Conservation (phyloP, 2,113 vertebrate genomes). For the Bujurquina vittata region DNA sequence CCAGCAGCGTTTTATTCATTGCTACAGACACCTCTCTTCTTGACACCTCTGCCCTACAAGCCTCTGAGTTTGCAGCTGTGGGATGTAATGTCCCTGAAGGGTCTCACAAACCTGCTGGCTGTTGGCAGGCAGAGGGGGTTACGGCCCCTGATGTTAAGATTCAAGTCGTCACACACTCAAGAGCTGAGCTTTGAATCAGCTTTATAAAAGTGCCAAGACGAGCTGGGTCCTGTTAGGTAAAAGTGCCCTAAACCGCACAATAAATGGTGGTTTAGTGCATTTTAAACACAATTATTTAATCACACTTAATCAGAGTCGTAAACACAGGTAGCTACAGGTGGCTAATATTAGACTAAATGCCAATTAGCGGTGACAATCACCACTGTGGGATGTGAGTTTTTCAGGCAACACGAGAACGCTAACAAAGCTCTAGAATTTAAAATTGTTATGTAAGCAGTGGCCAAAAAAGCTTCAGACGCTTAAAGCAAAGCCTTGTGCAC, state of each 20-base stretch:
- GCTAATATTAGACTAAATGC: constrained; percentile 27
- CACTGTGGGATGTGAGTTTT: background rate
- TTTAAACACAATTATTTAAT: constrained; percentile 42
- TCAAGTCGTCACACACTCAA: constrained; percentile 15
- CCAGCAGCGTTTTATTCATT: constrained; percentile 2
- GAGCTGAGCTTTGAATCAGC: constrained; percentile 20
- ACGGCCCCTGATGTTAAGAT: constrained; percentile 13
- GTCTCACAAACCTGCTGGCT: constrained; percentile 9
- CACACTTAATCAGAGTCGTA: constrained; percentile 28
- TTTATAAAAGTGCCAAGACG: constrained; percentile 16
- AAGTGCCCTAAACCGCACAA: background rate
- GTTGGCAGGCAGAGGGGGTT: background rate
- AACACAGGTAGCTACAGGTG: constrained; percentile 22
- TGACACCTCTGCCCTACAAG: constrained; percentile 6
- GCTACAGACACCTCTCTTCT: background rate
- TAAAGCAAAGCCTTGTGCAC: fast-evolving
- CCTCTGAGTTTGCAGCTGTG: constrained; percentile 9
- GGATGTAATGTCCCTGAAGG: constrained; percentile 9
- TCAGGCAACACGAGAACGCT: background rate
- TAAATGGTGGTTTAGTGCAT: constrained; percentile 30
- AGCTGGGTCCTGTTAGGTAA: constrained; percentile 14
- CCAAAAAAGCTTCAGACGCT: fast-evolving
- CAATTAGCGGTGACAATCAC: constrained; percentile 19
- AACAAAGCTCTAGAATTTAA: background rate
- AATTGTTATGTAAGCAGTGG: background rate